Evolutionary conservation across 2,113 vertebrate genomes (phyloP).

Genomic region (Hippoglossus stenolepis): DNA sequence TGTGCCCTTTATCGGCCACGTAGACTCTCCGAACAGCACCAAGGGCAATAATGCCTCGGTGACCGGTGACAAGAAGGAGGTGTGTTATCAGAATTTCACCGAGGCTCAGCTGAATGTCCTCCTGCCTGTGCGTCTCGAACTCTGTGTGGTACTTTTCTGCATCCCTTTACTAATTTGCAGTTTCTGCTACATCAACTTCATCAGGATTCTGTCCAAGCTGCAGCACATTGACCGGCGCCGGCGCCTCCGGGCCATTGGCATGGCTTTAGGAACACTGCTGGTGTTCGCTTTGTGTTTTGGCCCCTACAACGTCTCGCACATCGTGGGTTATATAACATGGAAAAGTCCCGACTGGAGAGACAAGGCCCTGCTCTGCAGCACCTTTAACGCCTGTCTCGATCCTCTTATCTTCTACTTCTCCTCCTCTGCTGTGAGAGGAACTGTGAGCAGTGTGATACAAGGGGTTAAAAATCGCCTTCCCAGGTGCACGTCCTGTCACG

Average conservation of each 20-base stretch:
- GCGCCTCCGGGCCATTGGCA: constrained; percentile 81
- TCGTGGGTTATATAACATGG: constrained; percentile 81
- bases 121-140: constrained; percentile 85
- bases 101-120: constrained; percentile 79
- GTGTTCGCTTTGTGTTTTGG: constrained; percentile 88
- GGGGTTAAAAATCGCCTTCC: constrained; percentile 47
- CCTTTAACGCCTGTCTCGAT: constrained; percentile 89
- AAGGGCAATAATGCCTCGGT: not conserved
- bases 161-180: constrained; percentile 84
- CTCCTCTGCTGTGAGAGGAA: constrained; percentile 82
- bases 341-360: constrained; percentile 84
- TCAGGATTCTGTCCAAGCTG: constrained; percentile 77
- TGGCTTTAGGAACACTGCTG: constrained; percentile 82
- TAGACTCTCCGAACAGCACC: fast-evolving
- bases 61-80: fast-evolving
- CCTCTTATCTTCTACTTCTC: constrained; percentile 93
- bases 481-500: constrained; percentile 43
- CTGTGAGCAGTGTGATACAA: constrained; percentile 61
- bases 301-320: constrained; percentile 90
- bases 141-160: constrained; percentile 86
- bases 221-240: constrained; percentile 77
- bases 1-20: constrained; percentile 57
- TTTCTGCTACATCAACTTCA: constrained; percentile 85
- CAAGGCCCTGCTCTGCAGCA: constrained; percentile 85
- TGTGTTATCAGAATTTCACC: constrained; percentile 85